phyloP scores from a whole-genome alignment of 2,113 vertebrate species.

The Equus przewalskii region DNA sequence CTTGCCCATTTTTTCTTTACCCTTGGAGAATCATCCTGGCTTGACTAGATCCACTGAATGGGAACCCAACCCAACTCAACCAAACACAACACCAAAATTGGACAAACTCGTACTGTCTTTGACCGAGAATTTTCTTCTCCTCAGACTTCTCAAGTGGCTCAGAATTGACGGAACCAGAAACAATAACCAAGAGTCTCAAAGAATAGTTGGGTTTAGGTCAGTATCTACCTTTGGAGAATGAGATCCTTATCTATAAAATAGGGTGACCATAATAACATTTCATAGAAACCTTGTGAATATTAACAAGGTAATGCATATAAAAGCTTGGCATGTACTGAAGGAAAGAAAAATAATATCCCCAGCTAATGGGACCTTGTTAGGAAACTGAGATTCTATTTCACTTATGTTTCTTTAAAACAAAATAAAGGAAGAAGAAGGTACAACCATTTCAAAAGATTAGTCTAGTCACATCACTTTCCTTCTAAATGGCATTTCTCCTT shows the following conservation, averaged over 20 bases:
- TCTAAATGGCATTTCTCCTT: slow-evolving; percentile 70
- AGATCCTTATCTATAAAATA: background rate
- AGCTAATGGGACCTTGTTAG: slow-evolving; percentile 37
- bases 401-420: slow-evolving; percentile 31
- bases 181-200: background rate
- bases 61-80: slow-evolving; percentile 25
- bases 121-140: background rate
- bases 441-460: slow-evolving; percentile 49
- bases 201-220: background rate
- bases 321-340: background rate
- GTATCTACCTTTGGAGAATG: background rate
- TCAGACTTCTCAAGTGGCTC: background rate
- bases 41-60: slow-evolving; percentile 1
- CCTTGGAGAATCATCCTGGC: background rate
- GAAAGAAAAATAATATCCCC: slow-evolving; percentile 7
- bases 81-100: background rate
- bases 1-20: background rate
- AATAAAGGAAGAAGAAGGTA: background rate
- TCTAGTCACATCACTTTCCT: slow-evolving; percentile 29
- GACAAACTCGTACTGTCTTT: background rate
- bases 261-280: background rate
- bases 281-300: slow-evolving; percentile 14
- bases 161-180: background rate
- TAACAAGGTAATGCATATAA: background rate
- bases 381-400: slow-evolving; percentile 55